Base-by-base conservation (phyloP, 2,113 vertebrate species). In the Eptatretus burgeri region DNA sequence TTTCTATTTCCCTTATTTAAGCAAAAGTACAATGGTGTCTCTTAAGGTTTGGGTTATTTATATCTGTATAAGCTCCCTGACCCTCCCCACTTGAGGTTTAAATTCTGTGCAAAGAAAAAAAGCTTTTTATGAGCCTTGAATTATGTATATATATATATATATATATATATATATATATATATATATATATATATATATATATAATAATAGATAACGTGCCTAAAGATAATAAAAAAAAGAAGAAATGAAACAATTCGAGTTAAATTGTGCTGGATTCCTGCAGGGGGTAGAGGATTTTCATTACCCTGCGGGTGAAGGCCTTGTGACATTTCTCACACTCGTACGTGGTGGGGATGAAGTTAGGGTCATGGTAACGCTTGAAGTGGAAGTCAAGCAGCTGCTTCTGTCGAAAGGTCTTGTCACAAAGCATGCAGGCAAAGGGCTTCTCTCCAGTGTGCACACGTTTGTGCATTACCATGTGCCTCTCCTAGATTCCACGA, bases 381-480 rank as follows among this genome's bases (percentile, higher is more conserved):
- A 67, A 14, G 56, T 73, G 75, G 13, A 51, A 14, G 0, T 50
- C 67, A 2, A 76, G 68, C 8, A 72, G 72, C 2, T 71, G 67
- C 69, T 76, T 71, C 68, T 19, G 62, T 1, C 2, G 50, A 67
- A 75, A 76, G 14, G 27, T 18, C 8, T 68, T 68, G 51, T 41
- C 53, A 66, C 76, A 78, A 52, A 56, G 18, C 0, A 14, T 14
- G 62, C 73, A 77, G 67, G 62, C 1, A 13, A 73, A 75, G 0
- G 70, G 71, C 3, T 74, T 74, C 70, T 75, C 71, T 2, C 64
- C 67, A 0, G 70, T 70, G 64, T 74, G 75, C 2, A n/a, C 74
- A 10, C 2, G 52, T 12, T 65, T 13, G 64, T 74, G 74, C 1
- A 13, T 62, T 0, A 14, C 18, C 71, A 76, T 64, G 5, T 19